Percentiles rank a stretch among this genome's conserved stretches.
Conservation (phyloP, 2,113 vertebrate species). For the Rhinolophus sinicus region DNA sequence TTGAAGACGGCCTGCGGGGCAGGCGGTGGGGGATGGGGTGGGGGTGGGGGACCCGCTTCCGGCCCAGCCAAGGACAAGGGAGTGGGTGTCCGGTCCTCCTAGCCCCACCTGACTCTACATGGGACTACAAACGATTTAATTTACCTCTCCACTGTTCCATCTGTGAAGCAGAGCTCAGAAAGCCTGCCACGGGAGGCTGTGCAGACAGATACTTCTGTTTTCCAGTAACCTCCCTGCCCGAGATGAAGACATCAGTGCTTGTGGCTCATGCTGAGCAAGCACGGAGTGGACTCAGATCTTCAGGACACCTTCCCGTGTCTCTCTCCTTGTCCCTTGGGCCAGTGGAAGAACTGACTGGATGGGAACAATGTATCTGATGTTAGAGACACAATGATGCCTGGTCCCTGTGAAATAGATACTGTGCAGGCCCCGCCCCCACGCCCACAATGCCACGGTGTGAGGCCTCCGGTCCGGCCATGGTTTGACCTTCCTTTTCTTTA, state of each 20-base stretch:
- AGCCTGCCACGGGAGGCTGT: accelerated
- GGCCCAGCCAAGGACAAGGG: not conserved
- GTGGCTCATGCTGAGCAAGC: too few relatives aligned
- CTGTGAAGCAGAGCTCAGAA: not conserved
- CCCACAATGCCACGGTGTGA: accelerated
- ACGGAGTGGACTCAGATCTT: accelerated
- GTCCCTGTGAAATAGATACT: accelerated
- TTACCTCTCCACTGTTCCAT: not conserved
- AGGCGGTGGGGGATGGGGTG: not conserved
- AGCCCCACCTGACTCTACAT: not conserved
- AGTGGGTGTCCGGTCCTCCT: not conserved
- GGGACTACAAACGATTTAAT: not conserved
- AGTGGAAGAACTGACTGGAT: not conserved
- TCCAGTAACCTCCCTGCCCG: not conserved
- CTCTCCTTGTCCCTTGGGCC: too few relatives aligned
- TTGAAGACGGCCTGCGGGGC: not conserved
- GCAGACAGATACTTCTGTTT: not conserved
- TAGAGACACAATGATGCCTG: accelerated
- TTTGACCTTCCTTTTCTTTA: not conserved
- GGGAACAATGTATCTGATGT: not conserved
- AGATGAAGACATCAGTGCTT: not conserved
- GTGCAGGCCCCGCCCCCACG: accelerated
- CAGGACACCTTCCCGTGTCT: accelerated
- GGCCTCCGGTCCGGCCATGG: accelerated
- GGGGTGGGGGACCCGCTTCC: not conserved